Evolutionary conservation across 2,888 invertebrate species (phyloP), one percentile per base, ranked within the genome.

Genomic region (Achlya flavicornis): DNA sequence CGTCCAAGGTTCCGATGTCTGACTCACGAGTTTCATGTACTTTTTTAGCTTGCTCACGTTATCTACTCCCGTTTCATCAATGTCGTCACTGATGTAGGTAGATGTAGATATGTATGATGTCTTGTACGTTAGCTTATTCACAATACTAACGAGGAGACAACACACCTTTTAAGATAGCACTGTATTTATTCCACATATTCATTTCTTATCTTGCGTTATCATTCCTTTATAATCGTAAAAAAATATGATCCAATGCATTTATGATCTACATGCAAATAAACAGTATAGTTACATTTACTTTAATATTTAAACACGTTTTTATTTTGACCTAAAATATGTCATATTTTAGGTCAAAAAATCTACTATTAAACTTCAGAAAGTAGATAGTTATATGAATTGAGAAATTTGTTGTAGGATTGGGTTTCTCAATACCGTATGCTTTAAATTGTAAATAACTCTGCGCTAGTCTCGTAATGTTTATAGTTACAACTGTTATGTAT

Each of bases 131-230:
- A 19, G 60, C 19, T 60, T 60, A 60, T 41, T 41, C 41, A 60
- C 41, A 32, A 58, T 65, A 64, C 71, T 70, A 72, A 71, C 77
- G 74, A 76, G 75, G 76, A 73, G 64, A 74, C 70, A 71, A 76
- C 79, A 81, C 84, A 74, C 80, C 80, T 83, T 76, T 71, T 69
- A 62, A 69, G 80, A 81, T 84, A 83, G 75, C 78, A 86, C 82
- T 84, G 78, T 38, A 10, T 41, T 41, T 41, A 41, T 78, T 80
- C 80, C 76, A 81, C 72, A 73, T 74, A 74, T 77, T 75, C 69
- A 66, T 76, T 80, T 63, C 71, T 84, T 87, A 86, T 87, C 87
- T 74, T 59, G 62, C 66, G 72, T 81, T 89, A 88, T 88, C 88
- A 66, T 66, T 74, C 80, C 84, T 78, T 84, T 87, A 85, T 81